Conservation (phyloP, 1,140 invertebrate species). For the Polyergus mexicanus region DNA sequence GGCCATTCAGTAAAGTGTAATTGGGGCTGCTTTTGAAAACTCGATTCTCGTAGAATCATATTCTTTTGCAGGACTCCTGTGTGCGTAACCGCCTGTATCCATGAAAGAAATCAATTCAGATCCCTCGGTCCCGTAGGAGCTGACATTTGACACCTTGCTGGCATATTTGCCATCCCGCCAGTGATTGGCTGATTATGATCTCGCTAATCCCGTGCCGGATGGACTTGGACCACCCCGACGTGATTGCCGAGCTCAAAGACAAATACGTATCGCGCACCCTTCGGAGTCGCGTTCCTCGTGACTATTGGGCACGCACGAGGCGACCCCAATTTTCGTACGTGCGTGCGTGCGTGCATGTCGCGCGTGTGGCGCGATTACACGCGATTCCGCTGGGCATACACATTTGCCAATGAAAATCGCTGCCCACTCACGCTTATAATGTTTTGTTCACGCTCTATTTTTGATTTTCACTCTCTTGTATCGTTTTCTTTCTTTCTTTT, state of each 20-base stretch:
- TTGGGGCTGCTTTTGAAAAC: slow-evolving; percentile 37
- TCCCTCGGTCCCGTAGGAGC: slow-evolving; percentile 74
- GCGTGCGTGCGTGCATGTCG: slow-evolving; percentile 27
- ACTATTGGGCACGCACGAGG: slow-evolving; percentile 27
- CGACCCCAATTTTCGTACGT: slow-evolving; percentile 71
- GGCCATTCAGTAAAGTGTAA: slow-evolving; percentile 53
- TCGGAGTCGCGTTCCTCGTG: slow-evolving; percentile 22
- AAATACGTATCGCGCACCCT: slow-evolving; percentile 68
- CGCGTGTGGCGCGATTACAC: slow-evolving; percentile 66
- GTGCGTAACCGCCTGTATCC: slow-evolving; percentile 5
- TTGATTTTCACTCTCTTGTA: background rate
- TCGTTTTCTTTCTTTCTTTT: background rate
- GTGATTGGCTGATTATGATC: slow-evolving; percentile 84
- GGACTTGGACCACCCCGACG: slow-evolving; percentile 77
- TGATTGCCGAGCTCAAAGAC: slow-evolving; percentile 79
- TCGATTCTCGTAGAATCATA: slow-evolving; percentile 65
- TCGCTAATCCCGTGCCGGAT: slow-evolving; percentile 79
- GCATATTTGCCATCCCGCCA: slow-evolving; percentile 66
- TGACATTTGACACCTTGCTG: slow-evolving; percentile 84
- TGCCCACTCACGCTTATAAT: slow-evolving; percentile 47
- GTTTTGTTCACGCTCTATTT: slow-evolving; percentile 25
- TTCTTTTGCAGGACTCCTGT: slow-evolving; percentile 19
- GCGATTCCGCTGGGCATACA: slow-evolving; percentile 71
- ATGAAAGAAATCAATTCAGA: slow-evolving; percentile 77
- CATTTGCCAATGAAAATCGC: slow-evolving; percentile 66